Evolutionary conservation across 1,140 invertebrate species (phyloP).

Genomic region (Papilio polyxenes): DNA sequence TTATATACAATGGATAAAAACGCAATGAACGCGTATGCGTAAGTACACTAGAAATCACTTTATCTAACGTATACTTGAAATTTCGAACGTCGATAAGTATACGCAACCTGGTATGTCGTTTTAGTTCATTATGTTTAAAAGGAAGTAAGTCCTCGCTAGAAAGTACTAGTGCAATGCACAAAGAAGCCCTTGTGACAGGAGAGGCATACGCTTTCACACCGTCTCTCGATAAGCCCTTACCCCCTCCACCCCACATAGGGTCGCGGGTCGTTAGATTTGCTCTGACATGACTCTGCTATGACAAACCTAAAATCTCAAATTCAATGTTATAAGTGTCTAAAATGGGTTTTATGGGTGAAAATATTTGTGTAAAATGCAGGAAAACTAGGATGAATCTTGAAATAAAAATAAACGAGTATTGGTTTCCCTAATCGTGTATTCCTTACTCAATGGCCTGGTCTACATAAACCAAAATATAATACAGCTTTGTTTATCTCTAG

Average conservation of each 20-base stretch:
- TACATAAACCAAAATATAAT: background rate
- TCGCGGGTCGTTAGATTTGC: conserved; percentile 58
- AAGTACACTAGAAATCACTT: background rate
- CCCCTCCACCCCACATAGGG: conserved; percentile 39
- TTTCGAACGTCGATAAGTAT: conserved; percentile 28
- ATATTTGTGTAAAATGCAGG: background rate
- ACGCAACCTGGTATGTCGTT: background rate
- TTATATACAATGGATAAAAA: background rate
- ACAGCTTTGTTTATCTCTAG: conserved; percentile 6
- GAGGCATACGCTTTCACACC: conserved; percentile 65
- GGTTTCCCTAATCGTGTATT: background rate
- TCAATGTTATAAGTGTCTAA: background rate
- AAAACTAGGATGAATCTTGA: background rate
- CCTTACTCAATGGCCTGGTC: background rate
- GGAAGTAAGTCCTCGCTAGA: conserved; percentile 56
- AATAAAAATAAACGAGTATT: background rate
- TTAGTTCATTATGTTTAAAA: conserved; percentile 37
- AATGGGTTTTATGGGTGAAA: no score
- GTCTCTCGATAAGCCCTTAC: conserved; percentile 71
- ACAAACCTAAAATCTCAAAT: conserved; percentile 36
- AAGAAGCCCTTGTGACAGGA: conserved; percentile 70
- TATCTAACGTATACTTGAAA: conserved; percentile 11
- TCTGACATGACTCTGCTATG: conserved; percentile 46
- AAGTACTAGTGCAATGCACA: conserved; percentile 70
- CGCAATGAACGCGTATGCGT: background rate